Base-by-base conservation (phyloP, 2,888 invertebrate genomes). In the Cryptus viduatorius region DNA sequence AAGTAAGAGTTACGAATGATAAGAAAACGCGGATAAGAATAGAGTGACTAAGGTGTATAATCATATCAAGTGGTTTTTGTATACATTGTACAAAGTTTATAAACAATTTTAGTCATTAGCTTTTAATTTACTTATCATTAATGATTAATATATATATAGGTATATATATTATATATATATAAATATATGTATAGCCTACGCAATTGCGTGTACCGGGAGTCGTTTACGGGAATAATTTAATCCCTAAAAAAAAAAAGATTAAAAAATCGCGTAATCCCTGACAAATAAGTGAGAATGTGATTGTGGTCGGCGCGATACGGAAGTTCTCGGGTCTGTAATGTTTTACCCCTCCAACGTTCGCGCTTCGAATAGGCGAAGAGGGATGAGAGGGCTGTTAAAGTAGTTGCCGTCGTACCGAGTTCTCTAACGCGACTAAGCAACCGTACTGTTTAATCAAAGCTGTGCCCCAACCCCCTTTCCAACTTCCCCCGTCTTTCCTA, bases 41-140 rank as follows among this genome's bases (percentile, higher is more conserved):
- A 86, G 85, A 83, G 64, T 81, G 80, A 87, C 86, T 89, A 90
- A 92, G 89, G 88, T 89, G 88, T 91, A 90, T 91, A 90, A 92
- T 92, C 93, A 92, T 93, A 93, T 93, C 92, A 92, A 88, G 88
- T 88, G 91, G 88, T 92, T 91, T 89, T 91, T 92, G 90, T 92
- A 92, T 90, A 92, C 89, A 92, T 89, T 92, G 92, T 92, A 92
- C 89, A 92, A 89, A 92, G 90, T 89, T 90, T 88, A 89, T 91
- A 90, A 91, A 90, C 85, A 86, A 90, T 88, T 89, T 92, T 92
- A 93, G 92, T 92, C 92, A 93, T 90, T 92, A 92, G 92, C 87
- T 89, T 88, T 89, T 92, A 92, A 92, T 91, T 91, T 90, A 91
- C 88, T 88, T 87, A 86, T 87, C 80, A 88, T 88, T 89, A 87